Evolutionary conservation across 1,140 invertebrate genomes (phyloP).

Genomic region (Coenobita brevimanus): DNA sequence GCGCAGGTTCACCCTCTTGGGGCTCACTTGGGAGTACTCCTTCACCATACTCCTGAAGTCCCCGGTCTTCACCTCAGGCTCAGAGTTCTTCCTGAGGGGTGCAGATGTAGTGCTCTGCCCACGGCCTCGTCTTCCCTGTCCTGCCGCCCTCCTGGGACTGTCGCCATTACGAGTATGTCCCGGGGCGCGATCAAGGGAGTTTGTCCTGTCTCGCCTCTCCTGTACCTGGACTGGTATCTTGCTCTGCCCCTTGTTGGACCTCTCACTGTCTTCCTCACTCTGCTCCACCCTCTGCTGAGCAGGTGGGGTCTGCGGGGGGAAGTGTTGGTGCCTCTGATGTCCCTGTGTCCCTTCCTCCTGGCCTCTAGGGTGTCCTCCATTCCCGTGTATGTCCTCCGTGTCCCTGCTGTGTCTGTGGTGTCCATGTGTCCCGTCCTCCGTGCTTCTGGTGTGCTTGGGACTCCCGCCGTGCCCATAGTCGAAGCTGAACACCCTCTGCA

Average conservation of each 20-base stretch:
- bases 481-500: constrained; percentile 55
- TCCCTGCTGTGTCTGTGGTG: background rate
- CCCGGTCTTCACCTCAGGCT: constrained; percentile 28
- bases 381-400: too few species aligned
- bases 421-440: constrained; percentile 14
- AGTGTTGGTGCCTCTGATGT: constrained; percentile 1
- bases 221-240: constrained; percentile 40
- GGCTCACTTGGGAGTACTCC: constrained; percentile 53
- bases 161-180: background rate
- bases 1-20: constrained; percentile 42
- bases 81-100: constrained; percentile 34
- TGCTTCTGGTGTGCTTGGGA: constrained; percentile 36
- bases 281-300: background rate
- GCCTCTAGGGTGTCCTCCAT: background rate
- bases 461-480: constrained; percentile 51
- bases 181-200: constrained; percentile 17
- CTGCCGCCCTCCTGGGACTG: constrained; percentile 7
- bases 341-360: constrained; percentile 3
- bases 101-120: background rate
- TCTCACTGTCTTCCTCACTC: background rate
- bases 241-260: background rate
- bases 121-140: background rate
- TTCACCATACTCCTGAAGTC: constrained; percentile 47
- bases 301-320: background rate
- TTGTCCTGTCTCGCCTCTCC: constrained; percentile 24